Evolutionary conservation across 2,113 vertebrate species (phyloP).

Genomic region (Jaculus jaculus): DNA sequence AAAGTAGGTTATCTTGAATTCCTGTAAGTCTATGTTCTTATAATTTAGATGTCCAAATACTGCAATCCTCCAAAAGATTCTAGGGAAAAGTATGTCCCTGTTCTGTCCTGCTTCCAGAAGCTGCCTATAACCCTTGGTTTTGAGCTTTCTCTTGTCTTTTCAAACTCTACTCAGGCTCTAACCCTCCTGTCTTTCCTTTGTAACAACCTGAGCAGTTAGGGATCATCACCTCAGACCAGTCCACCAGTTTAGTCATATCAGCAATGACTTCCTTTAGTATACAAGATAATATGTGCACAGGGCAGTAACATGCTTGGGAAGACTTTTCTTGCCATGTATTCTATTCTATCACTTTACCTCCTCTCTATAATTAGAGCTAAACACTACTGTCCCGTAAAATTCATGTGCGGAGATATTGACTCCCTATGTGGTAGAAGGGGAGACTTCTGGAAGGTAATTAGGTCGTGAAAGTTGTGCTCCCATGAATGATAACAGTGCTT

Average conservation of each 20-base stretch:
- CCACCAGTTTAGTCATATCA: background rate
- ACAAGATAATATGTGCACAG: background rate
- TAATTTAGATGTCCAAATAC: background rate
- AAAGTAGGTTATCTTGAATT: background rate
- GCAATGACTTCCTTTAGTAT: background rate
- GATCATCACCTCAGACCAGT: background rate
- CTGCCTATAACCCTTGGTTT: accelerated
- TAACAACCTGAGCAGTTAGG: background rate
- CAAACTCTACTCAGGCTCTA: background rate
- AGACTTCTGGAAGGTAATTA: background rate
- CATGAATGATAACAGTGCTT: background rate
- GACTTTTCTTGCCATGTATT: background rate
- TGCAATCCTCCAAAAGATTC: background rate
- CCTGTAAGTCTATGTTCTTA: background rate
- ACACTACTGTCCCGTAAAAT: background rate
- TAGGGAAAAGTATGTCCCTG: background rate
- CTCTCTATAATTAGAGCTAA: background rate
- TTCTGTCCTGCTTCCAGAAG: background rate
- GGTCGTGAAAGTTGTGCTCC: too few species aligned
- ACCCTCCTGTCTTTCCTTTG: background rate
- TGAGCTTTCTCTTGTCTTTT: background rate
- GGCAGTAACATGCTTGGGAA: background rate
- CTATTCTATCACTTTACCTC: background rate
- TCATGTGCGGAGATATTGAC: background rate
- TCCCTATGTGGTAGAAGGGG: background rate